These are phyloP conservation scores for Columba livia DNA, from an alignment of 2,113 vertebrate species.

Conservation along the genomic window DNA sequence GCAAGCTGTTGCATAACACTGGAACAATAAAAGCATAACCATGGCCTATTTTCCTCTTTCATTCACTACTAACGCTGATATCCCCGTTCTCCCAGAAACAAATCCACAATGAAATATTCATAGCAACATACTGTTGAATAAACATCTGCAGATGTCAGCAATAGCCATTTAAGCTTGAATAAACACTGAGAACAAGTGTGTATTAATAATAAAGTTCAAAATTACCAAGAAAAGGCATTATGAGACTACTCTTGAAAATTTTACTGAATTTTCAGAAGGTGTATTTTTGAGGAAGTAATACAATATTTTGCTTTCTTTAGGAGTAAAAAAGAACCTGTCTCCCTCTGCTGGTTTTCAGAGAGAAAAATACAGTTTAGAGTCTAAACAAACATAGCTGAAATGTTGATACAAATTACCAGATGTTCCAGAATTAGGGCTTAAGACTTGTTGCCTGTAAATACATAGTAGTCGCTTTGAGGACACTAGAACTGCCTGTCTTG, in stretches of 20 bases:
- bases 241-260: not conserved
- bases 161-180: not conserved
- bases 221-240: not conserved
- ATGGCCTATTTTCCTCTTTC: not conserved
- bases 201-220: not conserved
- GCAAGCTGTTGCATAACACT: not conserved
- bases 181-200: not conserved
- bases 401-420: not conserved
- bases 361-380: not conserved
- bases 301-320: not conserved
- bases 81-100: not conserved
- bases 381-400: not conserved
- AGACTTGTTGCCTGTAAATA: not conserved
- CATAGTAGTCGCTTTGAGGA: not conserved
- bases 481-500: not conserved
- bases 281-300: not conserved
- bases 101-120: not conserved
- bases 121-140: not conserved
- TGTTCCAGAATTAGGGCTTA: not conserved
- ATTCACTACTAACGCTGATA: not conserved
- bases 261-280: not conserved
- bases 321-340: slow-evolving; percentile 41
- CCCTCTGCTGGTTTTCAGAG: slow-evolving; percentile 68
- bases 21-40: not conserved
- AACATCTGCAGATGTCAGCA: not conserved